These are phyloP conservation scores for Pocota personata DNA, from an alignment of 2,888 invertebrate species.

Conservation along the genomic window DNA sequence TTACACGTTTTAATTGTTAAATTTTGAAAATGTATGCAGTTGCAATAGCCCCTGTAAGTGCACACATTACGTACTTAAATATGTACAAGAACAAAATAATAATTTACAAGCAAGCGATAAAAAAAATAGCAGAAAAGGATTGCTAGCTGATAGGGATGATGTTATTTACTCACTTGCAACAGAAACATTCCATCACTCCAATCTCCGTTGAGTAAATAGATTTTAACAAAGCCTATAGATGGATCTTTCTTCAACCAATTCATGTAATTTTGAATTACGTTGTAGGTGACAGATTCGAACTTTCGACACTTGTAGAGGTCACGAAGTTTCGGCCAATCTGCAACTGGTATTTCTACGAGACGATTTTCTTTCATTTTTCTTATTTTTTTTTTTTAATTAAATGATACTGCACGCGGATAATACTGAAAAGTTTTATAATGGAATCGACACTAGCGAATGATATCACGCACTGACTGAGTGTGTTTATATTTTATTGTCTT, in stretches of 20 bases:
- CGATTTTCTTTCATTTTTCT: constrained; percentile 28
- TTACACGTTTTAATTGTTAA: background rate
- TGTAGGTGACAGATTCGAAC: constrained; percentile 73
- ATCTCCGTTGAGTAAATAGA: constrained; percentile 78
- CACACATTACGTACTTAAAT: background rate
- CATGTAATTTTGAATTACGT: constrained; percentile 73
- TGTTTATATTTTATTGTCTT: too few relatives aligned
- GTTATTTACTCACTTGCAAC: constrained; percentile 58
- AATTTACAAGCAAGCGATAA: background rate
- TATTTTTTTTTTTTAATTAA: too few relatives aligned
- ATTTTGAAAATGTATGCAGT: background rate
- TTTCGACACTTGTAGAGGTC: constrained; percentile 74
- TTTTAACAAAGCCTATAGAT: constrained; percentile 24
- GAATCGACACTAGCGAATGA: too few relatives aligned
- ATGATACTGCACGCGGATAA: too few relatives aligned
- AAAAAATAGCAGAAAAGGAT: too few relatives aligned
- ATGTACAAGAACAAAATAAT: background rate
- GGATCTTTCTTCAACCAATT: constrained; percentile 41
- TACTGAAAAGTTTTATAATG: too few relatives aligned
- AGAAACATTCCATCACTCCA: constrained; percentile 81
- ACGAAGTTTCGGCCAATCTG: constrained; percentile 74
- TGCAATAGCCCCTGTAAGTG: background rate
- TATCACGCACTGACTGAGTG: too few relatives aligned
- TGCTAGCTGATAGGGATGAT: too few relatives aligned
- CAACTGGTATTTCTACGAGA: constrained; percentile 69